phyloP scores from a whole-genome alignment of 2,113 vertebrate genomes.

The Nipponia nippon region DNA sequence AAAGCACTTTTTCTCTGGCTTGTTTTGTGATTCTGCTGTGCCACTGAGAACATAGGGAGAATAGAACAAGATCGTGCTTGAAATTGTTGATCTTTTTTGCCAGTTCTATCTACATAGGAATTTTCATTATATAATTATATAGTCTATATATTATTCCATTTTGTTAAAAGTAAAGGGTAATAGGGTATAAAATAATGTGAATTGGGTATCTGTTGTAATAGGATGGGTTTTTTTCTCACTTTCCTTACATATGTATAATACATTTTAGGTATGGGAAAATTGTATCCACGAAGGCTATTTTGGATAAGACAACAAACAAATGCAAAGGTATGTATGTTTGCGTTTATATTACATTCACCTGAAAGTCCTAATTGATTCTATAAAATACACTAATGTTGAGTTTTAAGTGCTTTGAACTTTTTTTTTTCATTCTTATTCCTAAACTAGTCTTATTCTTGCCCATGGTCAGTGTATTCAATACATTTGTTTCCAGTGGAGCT shows the following conservation, averaged over 20 bases:
- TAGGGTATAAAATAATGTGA: not conserved
- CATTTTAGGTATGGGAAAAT: slow-evolving; percentile 95
- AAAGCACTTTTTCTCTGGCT: not conserved
- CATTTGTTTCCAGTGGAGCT: slow-evolving; percentile 18
- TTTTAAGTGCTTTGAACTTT: not conserved
- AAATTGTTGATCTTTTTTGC: not conserved
- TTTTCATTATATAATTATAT: not conserved
- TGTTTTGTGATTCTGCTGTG: not conserved
- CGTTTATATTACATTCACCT: not conserved
- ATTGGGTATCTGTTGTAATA: not conserved
- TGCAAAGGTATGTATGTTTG: slow-evolving; percentile 90
- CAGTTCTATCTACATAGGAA: not conserved
- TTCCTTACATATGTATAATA: slow-evolving; percentile 46
- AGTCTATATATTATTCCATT: not conserved
- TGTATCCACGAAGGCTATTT: slow-evolving; percentile 97
- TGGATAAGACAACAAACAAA: slow-evolving; percentile 99
- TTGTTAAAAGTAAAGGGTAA: not conserved
- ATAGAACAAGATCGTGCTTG: not conserved
- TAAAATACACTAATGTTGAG: not conserved
- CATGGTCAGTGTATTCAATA: not conserved
- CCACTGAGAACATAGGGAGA: not conserved
- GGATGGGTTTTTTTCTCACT: not conserved
- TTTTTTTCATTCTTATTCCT: not conserved
- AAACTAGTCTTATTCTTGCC: not conserved
- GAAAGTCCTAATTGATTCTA: not conserved